These are phyloP conservation scores for Sarcophaga caerulescens DNA, from an alignment of 2,888 invertebrate species.

Conservation along the genomic window DNA sequence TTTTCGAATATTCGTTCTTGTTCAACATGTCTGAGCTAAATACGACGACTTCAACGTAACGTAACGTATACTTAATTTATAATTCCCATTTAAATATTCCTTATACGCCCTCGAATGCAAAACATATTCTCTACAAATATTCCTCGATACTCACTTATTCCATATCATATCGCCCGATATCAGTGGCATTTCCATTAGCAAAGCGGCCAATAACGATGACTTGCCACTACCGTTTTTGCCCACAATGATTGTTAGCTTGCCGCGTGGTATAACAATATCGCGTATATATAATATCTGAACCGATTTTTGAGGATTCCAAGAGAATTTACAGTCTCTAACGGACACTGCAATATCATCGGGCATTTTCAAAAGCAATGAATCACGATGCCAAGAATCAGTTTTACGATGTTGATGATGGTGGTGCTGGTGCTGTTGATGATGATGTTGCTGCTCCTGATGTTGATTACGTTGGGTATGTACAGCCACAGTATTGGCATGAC, in stretches of 20 bases:
- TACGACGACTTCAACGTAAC: no score
- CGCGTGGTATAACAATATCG: slow-evolving; percentile 80
- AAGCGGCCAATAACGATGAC: slow-evolving; percentile 88
- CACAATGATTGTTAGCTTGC: slow-evolving; percentile 88
- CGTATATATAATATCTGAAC: slow-evolving; percentile 72
- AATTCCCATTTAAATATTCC: no score
- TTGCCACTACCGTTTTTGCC: slow-evolving; percentile 92
- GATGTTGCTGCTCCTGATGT: not conserved
- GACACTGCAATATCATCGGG: slow-evolving; percentile 79
- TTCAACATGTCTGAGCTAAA: no score
- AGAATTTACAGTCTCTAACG: slow-evolving; percentile 77
- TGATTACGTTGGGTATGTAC: not conserved
- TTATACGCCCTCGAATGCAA: no score
- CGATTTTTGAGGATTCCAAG: slow-evolving; percentile 72
- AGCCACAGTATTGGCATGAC: not conserved
- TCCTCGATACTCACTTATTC: slow-evolving; percentile 82
- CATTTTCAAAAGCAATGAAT: slow-evolving; percentile 78
- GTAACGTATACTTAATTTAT: no score
- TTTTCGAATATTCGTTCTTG: no score
- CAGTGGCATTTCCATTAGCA: slow-evolving; percentile 90
- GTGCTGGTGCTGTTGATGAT: not conserved
- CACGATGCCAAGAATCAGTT: slow-evolving; percentile 73
- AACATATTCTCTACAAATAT: no score
- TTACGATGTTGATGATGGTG: slow-evolving; percentile 26
- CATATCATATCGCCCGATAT: slow-evolving; percentile 85